Conservation (phyloP, 2,113 vertebrate genomes). For the Mesembrinibis cayennensis region DNA sequence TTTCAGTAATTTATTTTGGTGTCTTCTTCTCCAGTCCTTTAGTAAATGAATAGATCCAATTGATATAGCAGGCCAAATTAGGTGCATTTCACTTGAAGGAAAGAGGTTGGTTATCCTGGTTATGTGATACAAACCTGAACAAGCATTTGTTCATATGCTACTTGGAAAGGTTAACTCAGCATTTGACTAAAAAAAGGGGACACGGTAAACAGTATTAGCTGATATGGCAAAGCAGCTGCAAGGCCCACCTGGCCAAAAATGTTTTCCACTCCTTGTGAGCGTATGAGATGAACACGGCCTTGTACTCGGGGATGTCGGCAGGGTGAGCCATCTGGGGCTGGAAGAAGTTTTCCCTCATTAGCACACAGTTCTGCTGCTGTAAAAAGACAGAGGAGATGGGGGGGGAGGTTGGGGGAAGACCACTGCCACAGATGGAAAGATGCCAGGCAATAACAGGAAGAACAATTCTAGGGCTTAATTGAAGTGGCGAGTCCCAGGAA, state of each 20-base stretch:
- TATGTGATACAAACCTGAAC: not conserved
- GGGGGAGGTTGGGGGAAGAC: not conserved
- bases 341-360: not conserved
- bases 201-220: not conserved
- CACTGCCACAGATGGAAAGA: not conserved
- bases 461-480: not conserved
- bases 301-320: rapidly evolving
- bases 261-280: not conserved
- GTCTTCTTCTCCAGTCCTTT: not conserved
- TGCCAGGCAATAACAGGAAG: not conserved
- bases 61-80: not conserved
- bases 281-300: not conserved
- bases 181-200: not conserved
- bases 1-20: not conserved
- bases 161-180: not conserved
- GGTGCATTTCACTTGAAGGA: not conserved
- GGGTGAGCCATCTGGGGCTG: not conserved
- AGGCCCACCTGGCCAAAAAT: not conserved
- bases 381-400: not conserved
- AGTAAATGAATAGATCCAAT: not conserved
- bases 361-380: not conserved
- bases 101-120: not conserved
- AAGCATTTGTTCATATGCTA: not conserved
- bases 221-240: not conserved
- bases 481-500: not conserved